Percentiles rank a stretch among this genome's conserved stretches.
phyloP scores from a whole-genome alignment of 2,113 vertebrate genomes.

The Oryzias melastigma region DNA sequence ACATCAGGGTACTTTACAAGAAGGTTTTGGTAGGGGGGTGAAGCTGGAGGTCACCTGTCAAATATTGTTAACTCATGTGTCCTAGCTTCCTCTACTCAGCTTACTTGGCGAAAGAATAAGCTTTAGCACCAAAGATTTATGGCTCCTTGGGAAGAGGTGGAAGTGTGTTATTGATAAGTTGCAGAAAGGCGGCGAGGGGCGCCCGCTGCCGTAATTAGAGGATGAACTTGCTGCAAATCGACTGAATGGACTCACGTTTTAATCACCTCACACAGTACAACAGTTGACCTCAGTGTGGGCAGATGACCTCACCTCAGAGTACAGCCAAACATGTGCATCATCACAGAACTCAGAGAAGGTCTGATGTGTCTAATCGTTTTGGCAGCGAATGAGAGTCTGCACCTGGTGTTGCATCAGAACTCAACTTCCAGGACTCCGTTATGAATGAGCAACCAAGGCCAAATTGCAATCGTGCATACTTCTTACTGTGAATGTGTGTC shows the following conservation, averaged over 20 bases:
- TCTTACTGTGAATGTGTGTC: conserved; percentile 20
- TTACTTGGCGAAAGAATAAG: conserved; percentile 62
- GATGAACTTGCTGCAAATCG: conserved; percentile 73
- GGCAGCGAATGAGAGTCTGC: conserved; percentile 16
- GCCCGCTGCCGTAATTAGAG: conserved; percentile 76
- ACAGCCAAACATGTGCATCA: conserved; percentile 6
- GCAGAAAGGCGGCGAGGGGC: conserved; percentile 64
- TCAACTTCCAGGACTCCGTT: conserved; percentile 1
- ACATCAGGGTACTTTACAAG: conserved; percentile 19
- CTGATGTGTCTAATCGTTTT: neutral
- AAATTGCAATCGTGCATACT: conserved; percentile 11
- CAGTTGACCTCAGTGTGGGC: conserved; percentile 36
- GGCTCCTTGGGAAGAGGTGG: conserved; percentile 72
- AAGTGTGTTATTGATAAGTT: conserved; percentile 81
- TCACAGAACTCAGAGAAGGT: neutral
- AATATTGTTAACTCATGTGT: conserved; percentile 72
- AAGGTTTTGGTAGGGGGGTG: neutral
- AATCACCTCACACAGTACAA: conserved; percentile 42
- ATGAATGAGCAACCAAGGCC: conserved; percentile 26
- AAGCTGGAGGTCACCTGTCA: conserved; percentile 56
- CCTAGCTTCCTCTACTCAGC: conserved; percentile 66
- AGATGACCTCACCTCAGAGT: conserved; percentile 40
- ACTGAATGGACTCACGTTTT: conserved; percentile 56
- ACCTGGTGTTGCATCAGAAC: conserved; percentile 37
- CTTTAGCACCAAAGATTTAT: conserved; percentile 75